phyloP scores from a whole-genome alignment of 2,113 vertebrate genomes.

The Halcyon senegalensis region DNA sequence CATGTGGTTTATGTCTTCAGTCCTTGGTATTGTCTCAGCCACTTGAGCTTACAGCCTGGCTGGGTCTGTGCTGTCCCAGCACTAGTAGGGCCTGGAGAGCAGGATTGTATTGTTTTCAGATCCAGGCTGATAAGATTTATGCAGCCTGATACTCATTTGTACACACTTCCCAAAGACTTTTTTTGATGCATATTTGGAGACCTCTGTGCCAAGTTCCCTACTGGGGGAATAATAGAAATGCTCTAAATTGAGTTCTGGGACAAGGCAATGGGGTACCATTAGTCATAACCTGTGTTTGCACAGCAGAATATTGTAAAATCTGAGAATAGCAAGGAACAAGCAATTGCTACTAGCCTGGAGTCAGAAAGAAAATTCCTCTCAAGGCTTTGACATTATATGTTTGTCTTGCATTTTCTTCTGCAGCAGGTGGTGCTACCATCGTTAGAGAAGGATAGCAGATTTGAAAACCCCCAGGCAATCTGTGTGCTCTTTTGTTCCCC shows the following conservation, averaged over 20 bases:
- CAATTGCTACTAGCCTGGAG: not conserved
- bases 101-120: not conserved
- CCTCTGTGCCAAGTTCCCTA: not conserved
- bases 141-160: not conserved
- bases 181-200: not conserved
- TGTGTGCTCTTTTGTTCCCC: not conserved
- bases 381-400: not conserved
- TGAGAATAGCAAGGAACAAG: not conserved
- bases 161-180: not conserved
- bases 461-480: not conserved
- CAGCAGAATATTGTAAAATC: not conserved
- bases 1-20: not conserved
- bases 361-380: conserved; percentile 7
- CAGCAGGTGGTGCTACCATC: not conserved
- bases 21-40: not conserved
- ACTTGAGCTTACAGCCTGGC: not conserved
- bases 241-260: not conserved
- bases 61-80: not conserved
- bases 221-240: not conserved
- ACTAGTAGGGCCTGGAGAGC: not conserved
- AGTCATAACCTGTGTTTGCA: not conserved
- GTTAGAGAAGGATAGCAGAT: not conserved
- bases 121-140: not conserved
- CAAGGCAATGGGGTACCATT: not conserved
- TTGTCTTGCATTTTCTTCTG: not conserved